A percentile compares a stretch with the other conserved stretches of the same genome.
Conservation (phyloP, 2,113 vertebrate species). For the Vulpes vulpes region DNA sequence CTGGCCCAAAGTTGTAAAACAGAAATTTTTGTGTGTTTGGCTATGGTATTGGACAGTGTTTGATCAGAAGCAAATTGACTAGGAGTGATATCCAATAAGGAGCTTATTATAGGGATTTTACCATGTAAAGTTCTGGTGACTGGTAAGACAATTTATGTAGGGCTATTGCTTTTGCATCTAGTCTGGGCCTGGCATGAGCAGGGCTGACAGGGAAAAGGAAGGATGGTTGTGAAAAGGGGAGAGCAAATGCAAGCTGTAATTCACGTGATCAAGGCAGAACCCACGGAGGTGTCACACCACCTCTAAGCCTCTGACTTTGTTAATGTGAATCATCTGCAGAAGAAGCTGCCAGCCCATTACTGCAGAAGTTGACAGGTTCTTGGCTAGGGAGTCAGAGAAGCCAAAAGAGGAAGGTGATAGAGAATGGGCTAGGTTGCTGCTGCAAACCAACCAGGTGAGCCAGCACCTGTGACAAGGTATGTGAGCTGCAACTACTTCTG, state of each 20-base stretch:
- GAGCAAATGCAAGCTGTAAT: background rate
- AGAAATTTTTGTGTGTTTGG: background rate
- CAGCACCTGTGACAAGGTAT: rapidly evolving
- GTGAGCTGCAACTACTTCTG: too few relatives aligned
- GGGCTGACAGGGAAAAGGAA: too few relatives aligned
- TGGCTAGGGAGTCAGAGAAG: background rate
- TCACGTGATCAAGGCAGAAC: rapidly evolving
- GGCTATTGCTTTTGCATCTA: background rate
- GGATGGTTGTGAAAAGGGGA: too few relatives aligned
- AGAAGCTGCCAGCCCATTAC: background rate
- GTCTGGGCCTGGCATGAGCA: background rate
- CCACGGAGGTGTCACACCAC: rapidly evolving
- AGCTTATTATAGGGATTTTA: background rate
- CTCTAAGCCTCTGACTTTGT: background rate
- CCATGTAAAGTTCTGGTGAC: background rate
- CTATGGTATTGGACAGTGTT: rapidly evolving
- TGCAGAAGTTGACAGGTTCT: background rate
- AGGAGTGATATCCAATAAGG: background rate
- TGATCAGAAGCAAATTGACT: background rate
- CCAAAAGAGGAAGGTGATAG: background rate
- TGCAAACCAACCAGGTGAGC: background rate
- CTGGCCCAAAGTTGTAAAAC: background rate
- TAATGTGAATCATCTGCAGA: background rate
- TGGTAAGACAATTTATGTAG: background rate
- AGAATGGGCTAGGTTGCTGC: rapidly evolving